These are phyloP conservation scores for Cloeon dipterum DNA, from an alignment of 2,888 invertebrate species.

Conservation along the genomic window DNA sequence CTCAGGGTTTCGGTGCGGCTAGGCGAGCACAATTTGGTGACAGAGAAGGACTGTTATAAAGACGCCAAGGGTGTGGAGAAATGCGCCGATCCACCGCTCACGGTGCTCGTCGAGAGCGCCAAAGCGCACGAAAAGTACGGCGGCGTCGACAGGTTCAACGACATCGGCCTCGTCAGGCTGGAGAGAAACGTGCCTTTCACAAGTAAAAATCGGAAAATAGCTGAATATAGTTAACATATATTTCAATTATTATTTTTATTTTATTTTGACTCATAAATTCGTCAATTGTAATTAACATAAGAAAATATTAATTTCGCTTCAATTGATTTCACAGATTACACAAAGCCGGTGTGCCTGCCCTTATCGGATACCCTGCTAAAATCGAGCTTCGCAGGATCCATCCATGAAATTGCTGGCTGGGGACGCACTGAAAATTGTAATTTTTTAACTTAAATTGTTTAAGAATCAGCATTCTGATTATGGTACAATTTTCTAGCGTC, in stretches of 20 bases:
- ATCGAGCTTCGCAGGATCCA: not conserved
- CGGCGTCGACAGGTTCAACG: not conserved
- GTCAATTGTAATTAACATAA: not conserved
- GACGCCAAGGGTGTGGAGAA: not conserved
- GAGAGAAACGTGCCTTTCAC: not conserved
- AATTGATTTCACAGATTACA: not conserved
- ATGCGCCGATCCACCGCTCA: not conserved
- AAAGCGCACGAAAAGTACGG: not conserved
- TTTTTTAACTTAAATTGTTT: too few species aligned
- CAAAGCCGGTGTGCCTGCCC: not conserved
- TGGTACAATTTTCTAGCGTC: too few species aligned
- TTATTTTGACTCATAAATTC: not conserved
- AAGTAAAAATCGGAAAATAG: not conserved
- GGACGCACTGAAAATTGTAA: not conserved
- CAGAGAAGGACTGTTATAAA: not conserved
- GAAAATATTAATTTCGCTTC: too few species aligned
- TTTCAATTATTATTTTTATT: not conserved
- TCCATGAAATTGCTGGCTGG: not conserved
- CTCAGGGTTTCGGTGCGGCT: not conserved
- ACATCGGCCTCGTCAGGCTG: not conserved
- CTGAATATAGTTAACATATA: not conserved
- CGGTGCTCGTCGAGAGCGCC: not conserved
- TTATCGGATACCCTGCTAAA: not conserved
- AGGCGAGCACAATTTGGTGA: not conserved
- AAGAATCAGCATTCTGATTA: too few species aligned